Conservation (phyloP, 2,113 vertebrate species). For the Lepidiolamprologus cunningtoni region DNA sequence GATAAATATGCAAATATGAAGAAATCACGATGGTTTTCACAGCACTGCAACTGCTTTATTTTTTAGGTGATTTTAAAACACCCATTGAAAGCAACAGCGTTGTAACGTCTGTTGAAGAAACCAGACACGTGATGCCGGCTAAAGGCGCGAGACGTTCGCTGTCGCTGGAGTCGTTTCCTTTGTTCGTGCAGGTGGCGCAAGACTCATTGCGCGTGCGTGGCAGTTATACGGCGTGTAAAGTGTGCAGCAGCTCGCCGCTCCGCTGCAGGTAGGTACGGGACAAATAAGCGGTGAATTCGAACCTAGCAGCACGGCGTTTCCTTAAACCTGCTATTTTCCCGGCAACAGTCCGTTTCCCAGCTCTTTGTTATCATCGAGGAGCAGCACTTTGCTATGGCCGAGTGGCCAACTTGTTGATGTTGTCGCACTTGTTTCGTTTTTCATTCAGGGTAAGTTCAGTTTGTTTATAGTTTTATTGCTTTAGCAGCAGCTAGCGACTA, state of each 20-base stretch:
- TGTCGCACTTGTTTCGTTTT: neutral
- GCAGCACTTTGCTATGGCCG: neutral
- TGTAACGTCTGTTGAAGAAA: neutral
- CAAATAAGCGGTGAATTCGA: neutral
- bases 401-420: conserved; percentile 19
- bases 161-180: neutral
- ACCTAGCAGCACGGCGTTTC: neutral
- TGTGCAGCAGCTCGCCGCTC: neutral
- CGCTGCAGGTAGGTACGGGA: neutral
- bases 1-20: neutral
- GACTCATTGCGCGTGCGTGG: conserved; percentile 13
- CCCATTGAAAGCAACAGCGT: neutral
- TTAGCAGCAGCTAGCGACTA: neutral
- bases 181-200: neutral
- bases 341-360: neutral
- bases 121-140: neutral
- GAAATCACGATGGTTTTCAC: neutral
- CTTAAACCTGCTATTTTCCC: neutral
- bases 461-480: neutral
- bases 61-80: neutral
- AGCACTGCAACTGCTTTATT: neutral
- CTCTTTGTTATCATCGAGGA: neutral
- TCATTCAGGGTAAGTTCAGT: conserved; percentile 25
- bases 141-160: neutral
- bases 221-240: neutral